Base-by-base conservation (phyloP, 2,888 invertebrate genomes). In the Dasysyrphus albostriatus region DNA sequence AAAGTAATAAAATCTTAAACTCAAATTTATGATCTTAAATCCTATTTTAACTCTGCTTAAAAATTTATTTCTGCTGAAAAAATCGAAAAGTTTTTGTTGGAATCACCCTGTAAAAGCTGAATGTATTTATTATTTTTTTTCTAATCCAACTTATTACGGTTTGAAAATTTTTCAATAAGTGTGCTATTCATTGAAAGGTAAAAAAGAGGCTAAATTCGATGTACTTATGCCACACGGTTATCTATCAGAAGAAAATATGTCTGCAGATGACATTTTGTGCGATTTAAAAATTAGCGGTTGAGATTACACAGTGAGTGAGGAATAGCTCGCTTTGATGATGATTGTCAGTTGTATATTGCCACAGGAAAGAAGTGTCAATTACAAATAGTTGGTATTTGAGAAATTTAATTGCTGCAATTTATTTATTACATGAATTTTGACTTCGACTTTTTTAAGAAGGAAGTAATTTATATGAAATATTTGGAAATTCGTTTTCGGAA, bases 341-440 rank as follows among this genome's bases (percentile, higher is more conserved):
- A 44, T 44, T 44, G 44, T 44, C 44, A 44, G 44, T 24, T 44
- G n/a, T 5, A n/a, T 44, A n/a, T 44, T 14, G n/a, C 44, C n/a
- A 44, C n/a, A 44, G 44, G 44, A n/a, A 44, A 44, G 44, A 44
- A 44, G 44, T 44, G 44, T 44, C 44, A 44, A 44, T 44, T 44
- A 44, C 44, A 44, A 42, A 42, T 1, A 14, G 44, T 44, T 44
- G 44, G 44, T 44, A 44, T 44, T 44, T 44, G 44, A 44, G 44
- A 44, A 44, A 44, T 44, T 44, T 44, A 44, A 44, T 44, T 14
- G n/a, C 44, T 3, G 44, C 44, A 44, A 44, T 44, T 44, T 44
- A 44, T 44, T 24, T 44, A 44, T 5, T 32, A 32, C n/a, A 2
- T 14, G 44, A 44, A 7, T 44, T 7, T n/a, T 42, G 10, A 42